Base-by-base conservation (phyloP, 2,113 vertebrate genomes). In the Pygoscelis adeliae region DNA sequence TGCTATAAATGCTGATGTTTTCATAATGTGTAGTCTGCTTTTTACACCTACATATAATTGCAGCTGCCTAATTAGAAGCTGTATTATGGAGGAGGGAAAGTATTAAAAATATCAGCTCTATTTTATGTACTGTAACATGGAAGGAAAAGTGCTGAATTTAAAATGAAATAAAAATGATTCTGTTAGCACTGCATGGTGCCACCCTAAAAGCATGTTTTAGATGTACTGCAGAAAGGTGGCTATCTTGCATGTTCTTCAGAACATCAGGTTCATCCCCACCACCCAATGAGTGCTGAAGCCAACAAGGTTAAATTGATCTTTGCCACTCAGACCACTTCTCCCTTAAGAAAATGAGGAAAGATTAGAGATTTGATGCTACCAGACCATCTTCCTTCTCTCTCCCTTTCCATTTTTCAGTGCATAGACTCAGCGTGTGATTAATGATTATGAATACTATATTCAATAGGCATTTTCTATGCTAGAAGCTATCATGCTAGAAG, bases 101-200 rank as follows among this genome's bases (percentile, higher is more conserved):
- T 38, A 77, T 65, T 61, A 80, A 85, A 94, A 83, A 38, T 40
- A 80, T 19, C 30, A 70, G 13, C 7, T 94, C 18, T 72, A 21
- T 84, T 69, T 90, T 85, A 52, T 53, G 34, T 77, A 76, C 70
- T 93, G 13, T 85, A 93, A 87, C 81, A 85, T 92, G 62, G 77
- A 66, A 92, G 78, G 38, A 96, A 93, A 88, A 90, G 40, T 66
- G 84, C 47, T 94, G 74, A 82, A 95, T 88, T 92, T 96, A 58
- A 87, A 93, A 81, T 85, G 8, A 96, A 95, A 80, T 90, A 40
- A 93, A 97, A 92, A 87, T 89, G 77, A 77, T 89, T 96, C 66
- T 95, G 86, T 34, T 36, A 74, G 22, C 25, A 58, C 19, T 62
- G 42, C 46, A 70, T 59, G 61, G 29, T 92, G 72, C 56, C 26